Evolutionary conservation across 1,140 invertebrate species (phyloP).

Genomic region (Atta colombica): DNA sequence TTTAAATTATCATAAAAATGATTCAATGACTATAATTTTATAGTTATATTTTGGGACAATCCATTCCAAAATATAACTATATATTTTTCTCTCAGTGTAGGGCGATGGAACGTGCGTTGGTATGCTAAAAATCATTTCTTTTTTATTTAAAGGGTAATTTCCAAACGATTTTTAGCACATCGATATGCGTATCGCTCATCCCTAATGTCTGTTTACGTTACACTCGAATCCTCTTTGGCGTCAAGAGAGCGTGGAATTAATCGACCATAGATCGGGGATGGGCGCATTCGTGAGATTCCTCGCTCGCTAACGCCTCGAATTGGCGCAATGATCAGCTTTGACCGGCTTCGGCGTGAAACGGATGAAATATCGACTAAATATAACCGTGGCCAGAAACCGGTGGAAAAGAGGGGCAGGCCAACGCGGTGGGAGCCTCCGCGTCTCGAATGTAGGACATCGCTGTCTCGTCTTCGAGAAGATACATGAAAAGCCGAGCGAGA

Average conservation of each 20-base stretch:
- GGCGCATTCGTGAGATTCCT: constrained; percentile 33
- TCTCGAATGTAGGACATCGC: constrained; percentile 81
- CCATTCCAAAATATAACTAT: no score
- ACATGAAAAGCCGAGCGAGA: constrained; percentile 45
- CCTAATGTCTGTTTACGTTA: not conserved
- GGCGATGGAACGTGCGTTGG: no score
- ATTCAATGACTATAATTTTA: no score
- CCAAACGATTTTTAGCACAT: no score
- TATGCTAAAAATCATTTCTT: no score
- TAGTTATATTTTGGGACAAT: no score
- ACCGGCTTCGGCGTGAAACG: constrained; percentile 78
- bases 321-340: constrained; percentile 79
- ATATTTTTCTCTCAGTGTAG: no score
- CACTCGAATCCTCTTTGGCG: not conserved
- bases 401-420: constrained; percentile 70
- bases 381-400: constrained; percentile 77
- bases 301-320: constrained; percentile 54
- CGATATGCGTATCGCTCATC: no score
- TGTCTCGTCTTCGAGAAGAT: constrained; percentile 77
- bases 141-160: no score
- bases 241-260: constrained; percentile 11
- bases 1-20: no score
- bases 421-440: constrained; percentile 67
- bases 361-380: constrained; percentile 83
- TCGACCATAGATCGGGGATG: constrained; percentile 18